Base-by-base conservation (phyloP, 2,113 vertebrate genomes). In the Sclerurus mexicanus region DNA sequence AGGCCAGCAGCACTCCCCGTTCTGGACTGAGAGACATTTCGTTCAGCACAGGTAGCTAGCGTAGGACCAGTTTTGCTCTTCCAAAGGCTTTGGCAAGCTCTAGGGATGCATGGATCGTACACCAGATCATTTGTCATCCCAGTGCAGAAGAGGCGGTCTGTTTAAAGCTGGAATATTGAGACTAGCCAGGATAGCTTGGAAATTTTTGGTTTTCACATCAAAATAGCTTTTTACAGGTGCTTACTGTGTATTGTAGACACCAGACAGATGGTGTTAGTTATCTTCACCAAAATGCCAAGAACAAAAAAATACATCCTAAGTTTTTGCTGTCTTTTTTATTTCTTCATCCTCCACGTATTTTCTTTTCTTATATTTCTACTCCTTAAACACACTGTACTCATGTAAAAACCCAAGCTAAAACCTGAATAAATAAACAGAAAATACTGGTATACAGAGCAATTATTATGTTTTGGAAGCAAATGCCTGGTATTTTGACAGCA, bases 331-430 rank as follows among this genome's bases (percentile, higher is more conserved):
- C 39, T 85, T 87, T 46, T 94, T 94, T 44, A 72, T 77, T 92
- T 83, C 56, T 84, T 96, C 83, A 74, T 84, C 64, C 2, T 73
- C 56, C 72, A 78, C 83, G 7, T 93, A 85, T 52, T 96, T 93
- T 47, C 24, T 96, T 97, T 95, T 77, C 71, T 89, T 84, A n/a
- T 52, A 42, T 91, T 96, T 94, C 67, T 87, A 62, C 25, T 59
- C 47, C 56, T 93, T 95, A 94, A 96, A 74, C 95, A 94, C 25
- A 39, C 91, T 97, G 96, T 96, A 97, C 89, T 95, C 91, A n/a
- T 98, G 97, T 98, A 92, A 98, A 97, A 96, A 81, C 59, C 78
- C 93, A 87, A 97, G 87, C 68, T 95, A 94, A 96, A 97, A 90
- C 66, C 81, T 97, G 92, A 97, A 97, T 96, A 97, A 98, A 98